Evolutionary conservation across 2,113 vertebrate species (phyloP), one percentile per base, ranked within the genome.

Genomic region (Raja brachyura): DNA sequence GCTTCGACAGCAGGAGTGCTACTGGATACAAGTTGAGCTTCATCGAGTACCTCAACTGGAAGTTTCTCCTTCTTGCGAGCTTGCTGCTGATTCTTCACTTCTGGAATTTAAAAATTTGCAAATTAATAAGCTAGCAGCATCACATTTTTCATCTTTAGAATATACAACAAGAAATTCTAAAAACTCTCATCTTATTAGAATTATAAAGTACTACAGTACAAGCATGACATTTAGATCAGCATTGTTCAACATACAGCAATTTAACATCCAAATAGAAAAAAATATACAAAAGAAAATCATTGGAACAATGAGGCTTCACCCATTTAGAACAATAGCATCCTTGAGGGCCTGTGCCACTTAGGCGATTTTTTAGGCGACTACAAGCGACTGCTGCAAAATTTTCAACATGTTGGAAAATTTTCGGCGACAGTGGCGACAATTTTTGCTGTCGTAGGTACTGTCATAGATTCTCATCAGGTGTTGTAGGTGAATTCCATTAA

Each of bases 1-100:
- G 9, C n/a, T 28, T 94, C 95, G 28, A 93, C 90, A 59, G 25
- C 54, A 11, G 73, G 7, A 61, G 75, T 63, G 90, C 93, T 93
- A 93, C 93, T 94, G 93, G 93, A 93, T 3, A 48, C 54, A 5
- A 22, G 93, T 0, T 93, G 14, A 7, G 93, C 92, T 33, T 95
- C 93, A 88, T 95, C 93, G 16, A 93, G 56, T 0, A 93, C 0
- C 1, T 96, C 96, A 54, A 96, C 76, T 11, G 97, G 97, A 93
- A 97, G 95, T 93, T 97, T 98, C 94, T 98, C 98, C 11, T 95
- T 97, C 93, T 94, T 97, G 94, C 95, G 97, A 94, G 96, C 97
- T 77, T 94, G 96, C 93, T 96, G 93, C 39, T 94, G 88, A 0
- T 94, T 94, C 93, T 95, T 97, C 56, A 96, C 90, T 77, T 97